Percentiles rank a stretch among this genome's conserved stretches.
Evolutionary conservation across 2,888 invertebrate species (phyloP).

Genomic region (Lottia gigantea): DNA sequence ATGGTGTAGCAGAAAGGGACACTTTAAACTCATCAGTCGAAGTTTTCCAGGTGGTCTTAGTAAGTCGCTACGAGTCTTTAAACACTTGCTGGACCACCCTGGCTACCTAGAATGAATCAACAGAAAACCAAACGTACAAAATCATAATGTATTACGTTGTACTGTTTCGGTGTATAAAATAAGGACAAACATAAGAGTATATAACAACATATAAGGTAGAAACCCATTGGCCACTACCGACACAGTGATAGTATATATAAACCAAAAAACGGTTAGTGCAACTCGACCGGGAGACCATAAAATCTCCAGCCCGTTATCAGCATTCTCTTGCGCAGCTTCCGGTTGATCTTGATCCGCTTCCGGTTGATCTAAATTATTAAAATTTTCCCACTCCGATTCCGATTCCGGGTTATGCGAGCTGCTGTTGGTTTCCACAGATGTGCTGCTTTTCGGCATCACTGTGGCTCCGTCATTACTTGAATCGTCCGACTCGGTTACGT

Average conservation of each 20-base stretch:
- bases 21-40: no score
- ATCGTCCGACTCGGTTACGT: neutral
- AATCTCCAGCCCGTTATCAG: neutral
- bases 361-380: neutral
- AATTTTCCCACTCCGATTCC: neutral
- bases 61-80: no score
- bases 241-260: slow-evolving; percentile 37
- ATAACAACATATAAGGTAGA: slow-evolving; percentile 40
- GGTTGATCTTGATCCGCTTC: neutral
- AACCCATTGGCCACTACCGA: slow-evolving; percentile 38
- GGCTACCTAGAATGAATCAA: no score
- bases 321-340: neutral
- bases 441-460: neutral
- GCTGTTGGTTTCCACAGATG: neutral
- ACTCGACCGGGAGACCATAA: slow-evolving; percentile 21
- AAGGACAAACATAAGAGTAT: slow-evolving; percentile 38
- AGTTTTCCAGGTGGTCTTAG: no score
- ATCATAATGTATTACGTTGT: neutral
- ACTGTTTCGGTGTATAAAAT: slow-evolving; percentile 13
- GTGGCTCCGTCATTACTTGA: neutral
- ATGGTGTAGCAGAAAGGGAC: no score
- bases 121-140: no score
- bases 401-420: neutral
- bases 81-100: no score
- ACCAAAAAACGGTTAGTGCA: slow-evolving; percentile 38